Conservation (phyloP, 2,113 vertebrate genomes). For the Stigmatopora argus region DNA sequence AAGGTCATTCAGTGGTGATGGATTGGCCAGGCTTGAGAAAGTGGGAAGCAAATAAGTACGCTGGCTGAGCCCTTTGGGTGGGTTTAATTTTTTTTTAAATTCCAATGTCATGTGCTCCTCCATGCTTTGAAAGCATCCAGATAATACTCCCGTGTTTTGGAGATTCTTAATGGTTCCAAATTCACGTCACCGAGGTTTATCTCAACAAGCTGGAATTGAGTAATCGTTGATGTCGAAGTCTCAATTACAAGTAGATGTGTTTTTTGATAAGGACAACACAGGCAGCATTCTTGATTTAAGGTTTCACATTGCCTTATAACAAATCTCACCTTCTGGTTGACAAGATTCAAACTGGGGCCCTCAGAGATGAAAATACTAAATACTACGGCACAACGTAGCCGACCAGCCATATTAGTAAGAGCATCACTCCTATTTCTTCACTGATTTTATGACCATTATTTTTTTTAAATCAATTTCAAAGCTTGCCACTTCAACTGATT, state of each 20-base stretch:
- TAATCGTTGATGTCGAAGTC: slow-evolving; percentile 1
- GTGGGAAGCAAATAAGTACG: slow-evolving; percentile 45
- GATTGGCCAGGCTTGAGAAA: slow-evolving; percentile 41
- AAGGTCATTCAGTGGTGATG: slow-evolving; percentile 54
- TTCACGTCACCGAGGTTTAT: not conserved
- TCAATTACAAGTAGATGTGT: not conserved
- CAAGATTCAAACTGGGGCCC: too few relatives aligned
- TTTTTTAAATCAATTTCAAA: too few relatives aligned
- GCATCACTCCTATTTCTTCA: too few relatives aligned
- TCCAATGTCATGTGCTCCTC: not conserved
- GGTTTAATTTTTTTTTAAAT: not conserved
- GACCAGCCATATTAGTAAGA: too few relatives aligned
- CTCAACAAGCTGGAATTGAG: not conserved
- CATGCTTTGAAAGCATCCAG: not conserved
- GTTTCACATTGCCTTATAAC: too few relatives aligned
- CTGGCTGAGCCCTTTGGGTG: slow-evolving; percentile 29
- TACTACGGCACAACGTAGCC: too few relatives aligned
- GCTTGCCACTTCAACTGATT: too few relatives aligned
- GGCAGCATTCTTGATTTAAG: too few relatives aligned
- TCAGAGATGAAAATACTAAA: too few relatives aligned
- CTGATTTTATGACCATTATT: too few relatives aligned
- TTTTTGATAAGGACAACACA: too few relatives aligned
- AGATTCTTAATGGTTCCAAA: not conserved
- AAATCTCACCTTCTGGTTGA: too few relatives aligned
- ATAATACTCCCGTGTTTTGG: not conserved